Percentiles rank a stretch among this genome's conserved stretches.
These are phyloP conservation scores for Rhagologus leucostigma DNA, from an alignment of 2,113 vertebrate genomes.

Conservation along the genomic window DNA sequence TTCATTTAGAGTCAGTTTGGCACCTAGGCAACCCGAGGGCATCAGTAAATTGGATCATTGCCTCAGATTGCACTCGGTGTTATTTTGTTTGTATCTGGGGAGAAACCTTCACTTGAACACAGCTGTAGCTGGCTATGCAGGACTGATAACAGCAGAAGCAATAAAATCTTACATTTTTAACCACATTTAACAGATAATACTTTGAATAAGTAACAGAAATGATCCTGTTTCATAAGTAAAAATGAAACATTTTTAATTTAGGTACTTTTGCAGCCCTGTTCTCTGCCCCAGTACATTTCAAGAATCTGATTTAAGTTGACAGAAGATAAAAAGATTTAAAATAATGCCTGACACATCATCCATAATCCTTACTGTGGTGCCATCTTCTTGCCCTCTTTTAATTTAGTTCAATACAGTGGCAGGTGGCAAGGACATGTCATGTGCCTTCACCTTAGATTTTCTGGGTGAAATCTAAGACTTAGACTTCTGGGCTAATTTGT, in stretches of 20 bases:
- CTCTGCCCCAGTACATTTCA: background rate
- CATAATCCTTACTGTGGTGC: background rate
- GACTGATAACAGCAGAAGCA: background rate
- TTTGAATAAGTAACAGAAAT: background rate
- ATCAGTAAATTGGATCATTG: slow-evolving; percentile 12
- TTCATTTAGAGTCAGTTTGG: background rate
- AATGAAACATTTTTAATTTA: background rate
- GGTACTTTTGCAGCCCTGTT: background rate
- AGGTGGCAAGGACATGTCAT: background rate
- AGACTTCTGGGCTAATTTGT: background rate
- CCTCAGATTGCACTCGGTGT: background rate
- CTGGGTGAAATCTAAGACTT: background rate
- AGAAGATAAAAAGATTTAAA: slow-evolving; percentile 18
- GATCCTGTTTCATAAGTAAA: background rate
- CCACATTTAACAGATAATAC: background rate
- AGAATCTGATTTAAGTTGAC: background rate
- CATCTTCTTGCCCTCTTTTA: background rate
- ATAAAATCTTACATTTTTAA: background rate
- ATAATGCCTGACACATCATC: background rate
- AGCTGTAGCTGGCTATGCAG: background rate
- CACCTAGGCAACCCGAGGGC: background rate
- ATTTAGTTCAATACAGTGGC: background rate
- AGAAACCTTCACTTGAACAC: background rate
- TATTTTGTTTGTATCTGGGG: background rate
- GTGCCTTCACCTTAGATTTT: background rate